Evolutionary conservation across 2,113 vertebrate species (phyloP), one percentile per base, ranked within the genome.

Genomic region (Maccullochella peelii): DNA sequence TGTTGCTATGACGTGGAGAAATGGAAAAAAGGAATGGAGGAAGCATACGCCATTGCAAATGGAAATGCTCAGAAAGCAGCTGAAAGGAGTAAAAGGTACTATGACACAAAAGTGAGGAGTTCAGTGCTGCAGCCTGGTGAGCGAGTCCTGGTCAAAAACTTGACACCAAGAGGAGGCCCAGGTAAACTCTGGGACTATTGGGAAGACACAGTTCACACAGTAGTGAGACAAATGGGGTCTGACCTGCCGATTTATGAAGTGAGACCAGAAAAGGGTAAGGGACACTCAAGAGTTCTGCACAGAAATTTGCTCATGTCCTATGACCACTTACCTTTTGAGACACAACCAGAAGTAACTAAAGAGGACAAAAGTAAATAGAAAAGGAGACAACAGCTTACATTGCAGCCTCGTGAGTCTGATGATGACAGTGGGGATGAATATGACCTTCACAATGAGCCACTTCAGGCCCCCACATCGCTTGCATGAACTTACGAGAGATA

Each of bases 21-120:
- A 38, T 81, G 71, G 70, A 77, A 66, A 25, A 1, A 25, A 27
- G 49, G 47, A 0, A 83, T 55, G 73, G 55, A 77, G 8, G 66
- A 83, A 63, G 36, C 49, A 14, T 83, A 71, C 2, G 36, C 10
- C 38, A 72, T 66, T 47, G 21, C 38, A 1, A 66, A 50, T 1
- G 2, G 73, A 7, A 58, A 58, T 58, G 50, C 59, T 18, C n/a
- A 72, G 12, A 72, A 44, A 6, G 21, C 73, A 76, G 44, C 65
- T 9, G 47, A 61, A 33, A 82, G 47, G 7, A 70, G 65, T 54
- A 75, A 69, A 23, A 62, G 1, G 14, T 7, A 76, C 2, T 69
- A 69, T 30, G 44, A 76, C 33, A 69, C 7, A 30, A 57, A 36
- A 44, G 38, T 62, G 0, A 47, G 55, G 8, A 66, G 58, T 42